Evolutionary conservation across 2,113 vertebrate species (phyloP).

Genomic region (Heteronetta atricapilla): DNA sequence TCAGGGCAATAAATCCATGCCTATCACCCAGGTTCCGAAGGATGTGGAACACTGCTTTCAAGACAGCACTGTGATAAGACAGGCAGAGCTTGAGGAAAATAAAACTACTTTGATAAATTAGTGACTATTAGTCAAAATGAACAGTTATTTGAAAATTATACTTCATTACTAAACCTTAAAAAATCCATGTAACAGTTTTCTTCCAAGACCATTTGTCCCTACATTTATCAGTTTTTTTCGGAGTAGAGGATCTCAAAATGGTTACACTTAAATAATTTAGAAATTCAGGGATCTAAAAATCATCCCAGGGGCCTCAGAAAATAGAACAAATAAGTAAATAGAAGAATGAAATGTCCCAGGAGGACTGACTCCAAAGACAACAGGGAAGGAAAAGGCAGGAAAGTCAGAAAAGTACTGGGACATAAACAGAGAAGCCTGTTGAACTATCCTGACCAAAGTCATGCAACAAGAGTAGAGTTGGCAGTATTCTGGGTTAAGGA

Average conservation of each 20-base stretch:
- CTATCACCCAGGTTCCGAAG: not conserved
- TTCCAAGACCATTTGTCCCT: not conserved
- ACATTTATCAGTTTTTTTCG: not conserved
- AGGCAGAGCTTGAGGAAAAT: not conserved
- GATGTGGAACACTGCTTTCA: not conserved
- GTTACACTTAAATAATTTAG: not conserved
- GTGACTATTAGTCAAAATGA: not conserved
- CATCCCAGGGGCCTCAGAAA: not conserved
- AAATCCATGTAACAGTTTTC: not conserved
- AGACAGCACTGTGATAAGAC: not conserved
- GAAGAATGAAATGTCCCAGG: not conserved
- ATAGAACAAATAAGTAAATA: not conserved
- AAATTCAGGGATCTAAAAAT: not conserved
- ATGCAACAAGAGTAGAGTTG: not conserved
- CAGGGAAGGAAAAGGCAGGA: not conserved
- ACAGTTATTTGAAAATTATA: not conserved
- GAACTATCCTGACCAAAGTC: not conserved
- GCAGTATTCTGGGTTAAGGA: not conserved
- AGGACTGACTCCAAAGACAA: not conserved
- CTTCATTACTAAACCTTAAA: not conserved
- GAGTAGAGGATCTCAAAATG: not conserved
- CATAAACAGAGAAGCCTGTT: not conserved
- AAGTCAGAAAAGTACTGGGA: not conserved
- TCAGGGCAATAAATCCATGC: not conserved
- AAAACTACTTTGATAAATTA: not conserved